Evolutionary conservation across 1,140 invertebrate genomes (phyloP), one percentile per base, ranked within the genome.

Genomic region (Pomacea maculata): DNA sequence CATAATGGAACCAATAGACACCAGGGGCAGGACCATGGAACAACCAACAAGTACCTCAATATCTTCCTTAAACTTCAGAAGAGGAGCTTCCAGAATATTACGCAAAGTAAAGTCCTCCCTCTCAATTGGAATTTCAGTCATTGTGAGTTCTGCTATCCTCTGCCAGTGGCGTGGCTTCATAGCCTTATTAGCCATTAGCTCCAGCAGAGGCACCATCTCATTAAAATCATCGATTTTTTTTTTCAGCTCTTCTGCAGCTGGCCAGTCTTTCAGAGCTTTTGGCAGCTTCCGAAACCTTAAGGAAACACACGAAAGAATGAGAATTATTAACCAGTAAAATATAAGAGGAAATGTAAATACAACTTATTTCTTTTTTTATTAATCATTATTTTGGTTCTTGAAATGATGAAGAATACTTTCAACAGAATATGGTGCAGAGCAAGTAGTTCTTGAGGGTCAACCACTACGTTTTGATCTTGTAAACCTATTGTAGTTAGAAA

Each of bases 81-180:
- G 90, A 8, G 97, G 97, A 25, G 97, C 97, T 92, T 98, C 96
- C 86, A 99, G 93, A 85, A 99, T 98, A 90, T 98, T 96, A 89
- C 98, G 97, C 71, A 99, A 92, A 83, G 96, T 96, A 91, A 99
- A 98, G 81, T 96, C 96, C 88, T 98, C 97, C 84, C 77, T 78
- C 45, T 78, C 77, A 11, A 78, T 45, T 11, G 64, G 63, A 12
- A 78, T 68, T 9, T 55, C 34, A 2, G 77, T 57, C 25, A 52
- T n/a, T n/a, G 97, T 97, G 21, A 97, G 94, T 88, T 98, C 96
- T 92, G 97, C 95, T 78, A 99, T 97, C 84, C 96, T 94, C 85
- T 97, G 95, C 97, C 97, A 99, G 91, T 99, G 97, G 12, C 97
- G 93, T 12, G 95, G 95, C 90, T 98, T 98, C 97, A 99, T 98